Evolutionary conservation across 2,888 invertebrate genomes (phyloP).

Genomic region (Polydesmus complanatus): DNA sequence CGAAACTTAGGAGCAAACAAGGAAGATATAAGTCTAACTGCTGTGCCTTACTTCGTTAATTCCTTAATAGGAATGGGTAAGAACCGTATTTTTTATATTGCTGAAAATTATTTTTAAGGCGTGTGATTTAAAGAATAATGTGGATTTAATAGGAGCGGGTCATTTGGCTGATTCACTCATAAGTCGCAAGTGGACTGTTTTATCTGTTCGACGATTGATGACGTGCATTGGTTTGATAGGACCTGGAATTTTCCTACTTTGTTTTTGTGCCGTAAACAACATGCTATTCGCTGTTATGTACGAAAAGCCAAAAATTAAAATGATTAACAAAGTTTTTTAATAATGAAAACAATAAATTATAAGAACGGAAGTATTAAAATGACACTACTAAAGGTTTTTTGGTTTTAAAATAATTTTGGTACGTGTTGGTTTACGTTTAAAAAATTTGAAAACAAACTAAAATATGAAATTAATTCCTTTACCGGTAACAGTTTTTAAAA

Average conservation of each 20-base stretch:
- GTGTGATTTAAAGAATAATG: too few relatives aligned
- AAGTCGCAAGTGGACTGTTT: constrained; percentile 46
- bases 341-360: too few relatives aligned
- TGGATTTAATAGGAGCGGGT: too few relatives aligned
- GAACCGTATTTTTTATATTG: constrained; percentile 26
- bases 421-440: too few relatives aligned
- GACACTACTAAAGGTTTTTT: too few relatives aligned
- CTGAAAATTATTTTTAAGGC: too few relatives aligned
- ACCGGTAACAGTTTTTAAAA: too few relatives aligned
- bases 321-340: too few relatives aligned
- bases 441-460: too few relatives aligned
- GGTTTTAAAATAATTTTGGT: too few relatives aligned
- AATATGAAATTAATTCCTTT: too few relatives aligned
- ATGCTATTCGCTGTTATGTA: constrained; percentile 51
- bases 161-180: constrained; percentile 55
- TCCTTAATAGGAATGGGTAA: constrained; percentile 52
- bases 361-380: too few relatives aligned
- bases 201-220: constrained; percentile 56
- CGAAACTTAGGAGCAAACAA: constrained; percentile 49
- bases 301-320: constrained; percentile 27
- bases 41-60: constrained; percentile 58
- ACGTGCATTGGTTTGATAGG: constrained; percentile 55
- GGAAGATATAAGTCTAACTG: constrained; percentile 54
- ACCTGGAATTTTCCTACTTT: constrained; percentile 53
- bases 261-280: constrained; percentile 55